These are phyloP conservation scores for Drosophila monieri DNA, from an alignment of 2,888 invertebrate genomes.

Conservation along the genomic window DNA sequence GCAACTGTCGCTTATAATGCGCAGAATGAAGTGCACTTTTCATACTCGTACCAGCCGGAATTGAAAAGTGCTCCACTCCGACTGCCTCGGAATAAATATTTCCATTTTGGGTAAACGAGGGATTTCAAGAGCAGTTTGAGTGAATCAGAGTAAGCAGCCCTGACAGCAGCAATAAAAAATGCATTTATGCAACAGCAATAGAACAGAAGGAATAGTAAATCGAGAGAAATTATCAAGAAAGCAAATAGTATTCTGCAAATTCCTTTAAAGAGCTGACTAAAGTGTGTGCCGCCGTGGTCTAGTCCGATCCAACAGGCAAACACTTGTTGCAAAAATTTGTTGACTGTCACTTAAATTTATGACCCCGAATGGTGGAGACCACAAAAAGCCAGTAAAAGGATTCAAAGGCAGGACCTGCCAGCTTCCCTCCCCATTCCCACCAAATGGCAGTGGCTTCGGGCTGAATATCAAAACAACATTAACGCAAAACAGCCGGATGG, in stretches of 20 bases:
- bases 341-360: constrained; percentile 83
- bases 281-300: no score
- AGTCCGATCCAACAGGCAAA: constrained; percentile 49
- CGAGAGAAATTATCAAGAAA: no score
- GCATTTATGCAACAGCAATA: constrained; percentile 19
- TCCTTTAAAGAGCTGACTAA: no score
- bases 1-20: constrained; percentile 77
- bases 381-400: constrained; percentile 49
- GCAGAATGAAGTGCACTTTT: constrained; percentile 82
- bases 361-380: constrained; percentile 60
- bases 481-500: constrained; percentile 31
- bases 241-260: no score
- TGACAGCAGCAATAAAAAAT: constrained; percentile 41
- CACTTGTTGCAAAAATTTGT: constrained; percentile 84
- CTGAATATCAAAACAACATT: constrained; percentile 77
- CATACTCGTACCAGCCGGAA: constrained; percentile 70
- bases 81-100: constrained; percentile 36
- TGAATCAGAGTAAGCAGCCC: constrained; percentile 27
- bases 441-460: constrained; percentile 51
- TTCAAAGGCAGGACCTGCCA: constrained; percentile 32
- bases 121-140: constrained; percentile 24
- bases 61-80: constrained; percentile 64
- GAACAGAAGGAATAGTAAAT: neutral
- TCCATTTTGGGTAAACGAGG: constrained; percentile 37
- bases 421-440: constrained; percentile 67